Evolutionary conservation across 2,113 vertebrate species (phyloP).

Genomic region (Ailurus styani): DNA sequence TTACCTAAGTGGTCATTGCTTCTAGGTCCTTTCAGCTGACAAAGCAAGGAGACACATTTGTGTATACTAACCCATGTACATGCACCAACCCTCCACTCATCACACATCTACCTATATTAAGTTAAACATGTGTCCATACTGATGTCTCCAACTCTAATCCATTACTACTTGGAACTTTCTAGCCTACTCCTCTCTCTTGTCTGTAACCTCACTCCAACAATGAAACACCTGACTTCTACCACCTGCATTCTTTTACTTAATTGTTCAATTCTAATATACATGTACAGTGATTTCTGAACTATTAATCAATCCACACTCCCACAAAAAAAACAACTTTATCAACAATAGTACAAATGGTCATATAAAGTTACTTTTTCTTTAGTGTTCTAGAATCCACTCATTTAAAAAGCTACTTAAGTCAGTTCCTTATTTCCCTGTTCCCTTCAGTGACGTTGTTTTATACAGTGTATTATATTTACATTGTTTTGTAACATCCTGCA

Average conservation of each 20-base stretch:
- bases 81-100: rapidly evolving
- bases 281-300: neutral
- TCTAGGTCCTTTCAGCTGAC: neutral
- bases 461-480: neutral
- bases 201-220: neutral
- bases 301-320: neutral
- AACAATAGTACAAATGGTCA: neutral
- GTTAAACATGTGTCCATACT: neutral
- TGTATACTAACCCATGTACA: neutral
- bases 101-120: neutral
- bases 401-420: neutral
- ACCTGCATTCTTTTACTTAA: neutral
- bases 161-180: neutral
- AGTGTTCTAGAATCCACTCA: neutral
- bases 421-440: neutral
- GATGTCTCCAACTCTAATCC: neutral
- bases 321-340: neutral
- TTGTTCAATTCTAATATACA: neutral
- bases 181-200: neutral
- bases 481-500: neutral
- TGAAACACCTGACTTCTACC: neutral
- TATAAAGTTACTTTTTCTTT: neutral
- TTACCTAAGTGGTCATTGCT: neutral
- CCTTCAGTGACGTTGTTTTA: neutral
- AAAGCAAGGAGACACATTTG: neutral